A percentile compares a stretch with the other conserved stretches of the same genome.
These are phyloP conservation scores for Camponotus pennsylvanicus DNA, from an alignment of 1,140 invertebrate genomes.

Conservation along the genomic window DNA sequence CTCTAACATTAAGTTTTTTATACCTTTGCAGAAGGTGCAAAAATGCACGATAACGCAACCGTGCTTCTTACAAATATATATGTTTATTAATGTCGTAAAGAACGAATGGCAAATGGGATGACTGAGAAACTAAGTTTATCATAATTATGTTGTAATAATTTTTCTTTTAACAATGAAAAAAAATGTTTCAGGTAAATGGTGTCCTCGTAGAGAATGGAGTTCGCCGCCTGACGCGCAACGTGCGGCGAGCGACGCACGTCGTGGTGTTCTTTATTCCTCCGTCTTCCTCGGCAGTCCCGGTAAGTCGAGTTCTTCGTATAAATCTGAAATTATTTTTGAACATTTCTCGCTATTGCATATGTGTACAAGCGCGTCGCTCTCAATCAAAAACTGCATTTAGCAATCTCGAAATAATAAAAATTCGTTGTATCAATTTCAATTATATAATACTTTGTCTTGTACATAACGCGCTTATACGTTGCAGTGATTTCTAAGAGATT, in stretches of 20 bases:
- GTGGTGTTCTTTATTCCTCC: slow-evolving; percentile 93
- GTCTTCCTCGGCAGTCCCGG: slow-evolving; percentile 96
- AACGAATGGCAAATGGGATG: background rate
- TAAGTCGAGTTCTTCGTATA: slow-evolving; percentile 85
- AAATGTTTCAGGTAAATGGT: slow-evolving; percentile 93
- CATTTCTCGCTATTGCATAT: background rate
- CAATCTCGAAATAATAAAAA: background rate
- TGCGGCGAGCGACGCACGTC: slow-evolving; percentile 91
- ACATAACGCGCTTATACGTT: background rate
- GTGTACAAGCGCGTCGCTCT: background rate
- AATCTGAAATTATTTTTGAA: slow-evolving; percentile 20
- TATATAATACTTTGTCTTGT: background rate
- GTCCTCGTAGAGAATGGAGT: slow-evolving; percentile 94
- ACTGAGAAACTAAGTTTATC: background rate
- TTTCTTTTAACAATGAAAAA: slow-evolving; percentile 44
- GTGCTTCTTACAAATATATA: background rate
- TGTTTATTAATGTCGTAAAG: background rate
- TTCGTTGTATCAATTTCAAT: background rate
- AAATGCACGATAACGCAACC: background rate
- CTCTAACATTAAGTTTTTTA: background rate
- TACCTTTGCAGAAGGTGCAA: background rate
- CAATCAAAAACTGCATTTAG: background rate
- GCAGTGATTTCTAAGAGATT: background rate
- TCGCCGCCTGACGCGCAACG: slow-evolving; percentile 92
- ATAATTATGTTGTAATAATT: background rate